These are phyloP conservation scores for Isichthys henryi DNA, from an alignment of 2,113 vertebrate species.

Conservation along the genomic window DNA sequence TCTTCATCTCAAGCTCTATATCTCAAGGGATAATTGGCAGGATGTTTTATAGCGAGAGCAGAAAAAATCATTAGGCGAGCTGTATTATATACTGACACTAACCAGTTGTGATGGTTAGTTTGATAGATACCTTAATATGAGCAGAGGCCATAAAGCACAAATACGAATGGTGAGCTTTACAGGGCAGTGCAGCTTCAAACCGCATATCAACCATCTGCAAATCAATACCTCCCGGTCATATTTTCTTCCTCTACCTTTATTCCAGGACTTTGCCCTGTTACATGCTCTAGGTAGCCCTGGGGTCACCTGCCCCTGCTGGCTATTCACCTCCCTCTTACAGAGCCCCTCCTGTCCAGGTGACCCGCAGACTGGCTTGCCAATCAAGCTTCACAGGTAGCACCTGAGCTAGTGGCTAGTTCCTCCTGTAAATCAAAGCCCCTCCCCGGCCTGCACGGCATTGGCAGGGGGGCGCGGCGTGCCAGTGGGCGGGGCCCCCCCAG, in stretches of 20 bases:
- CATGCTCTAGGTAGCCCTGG: neutral
- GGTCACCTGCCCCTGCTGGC: neutral
- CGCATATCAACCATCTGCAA: slow-evolving; percentile 5
- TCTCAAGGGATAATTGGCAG: neutral
- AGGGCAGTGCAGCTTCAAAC: neutral
- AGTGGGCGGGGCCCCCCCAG: neutral
- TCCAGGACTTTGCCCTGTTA: neutral
- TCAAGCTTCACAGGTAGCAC: neutral
- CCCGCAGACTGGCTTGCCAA: neutral
- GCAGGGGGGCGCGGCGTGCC: neutral
- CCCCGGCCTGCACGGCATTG: too few species aligned
- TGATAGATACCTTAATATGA: slow-evolving; percentile 17
- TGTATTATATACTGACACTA: slow-evolving; percentile 3
- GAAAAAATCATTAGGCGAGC: neutral
- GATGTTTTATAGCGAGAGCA: neutral
- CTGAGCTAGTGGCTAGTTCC: neutral
- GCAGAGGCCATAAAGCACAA: neutral
- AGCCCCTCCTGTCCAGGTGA: neutral
- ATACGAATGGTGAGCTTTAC: neutral
- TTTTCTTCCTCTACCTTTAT: neutral
- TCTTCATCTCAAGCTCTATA: neutral
- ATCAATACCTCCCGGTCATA: neutral
- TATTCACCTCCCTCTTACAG: neutral
- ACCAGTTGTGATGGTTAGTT: neutral
- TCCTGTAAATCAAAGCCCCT: neutral